These are phyloP conservation scores for Calameuta filiformis DNA, from an alignment of 2,888 invertebrate species.

Conservation along the genomic window DNA sequence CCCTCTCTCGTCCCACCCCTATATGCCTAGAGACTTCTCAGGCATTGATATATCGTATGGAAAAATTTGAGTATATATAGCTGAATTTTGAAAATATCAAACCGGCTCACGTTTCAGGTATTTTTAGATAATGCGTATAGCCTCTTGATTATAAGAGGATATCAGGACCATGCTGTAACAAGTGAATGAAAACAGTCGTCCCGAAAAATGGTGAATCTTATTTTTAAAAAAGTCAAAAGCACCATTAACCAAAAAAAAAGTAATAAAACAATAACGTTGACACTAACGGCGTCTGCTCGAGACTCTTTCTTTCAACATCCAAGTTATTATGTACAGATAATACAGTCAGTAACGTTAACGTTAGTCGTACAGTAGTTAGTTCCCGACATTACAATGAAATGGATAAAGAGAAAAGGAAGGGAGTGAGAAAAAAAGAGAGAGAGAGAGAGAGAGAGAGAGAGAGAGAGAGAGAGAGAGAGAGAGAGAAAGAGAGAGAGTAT, in stretches of 20 bases:
- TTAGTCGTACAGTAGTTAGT: background rate
- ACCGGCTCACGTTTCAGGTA: slow-evolving; percentile 18
- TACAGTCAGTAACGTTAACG: background rate
- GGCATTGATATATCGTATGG: background rate
- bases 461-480: too few relatives aligned
- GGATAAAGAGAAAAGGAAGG: background rate
- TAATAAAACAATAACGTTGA: background rate
- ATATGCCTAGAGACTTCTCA: background rate
- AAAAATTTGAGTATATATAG: background rate
- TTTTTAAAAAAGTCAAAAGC: background rate
- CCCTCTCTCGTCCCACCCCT: background rate
- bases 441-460: too few relatives aligned
- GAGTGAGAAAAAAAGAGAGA: too few relatives aligned
- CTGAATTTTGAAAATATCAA: slow-evolving; percentile 3
- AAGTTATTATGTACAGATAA: slow-evolving; percentile 9
- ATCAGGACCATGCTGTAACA: background rate
- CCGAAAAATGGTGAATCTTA: background rate
- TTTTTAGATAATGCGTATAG: background rate
- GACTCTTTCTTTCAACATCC: slow-evolving; percentile 17
- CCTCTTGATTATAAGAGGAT: background rate
- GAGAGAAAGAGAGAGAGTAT: background rate
- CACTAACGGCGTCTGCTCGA: slow-evolving; percentile 12
- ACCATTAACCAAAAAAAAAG: background rate
- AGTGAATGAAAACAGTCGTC: background rate
- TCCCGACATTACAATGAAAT: background rate